Percentiles rank a stretch among this genome's conserved stretches.
phyloP scores from a whole-genome alignment of 2,888 invertebrate genomes.

The Cerceris ruficornis region DNA sequence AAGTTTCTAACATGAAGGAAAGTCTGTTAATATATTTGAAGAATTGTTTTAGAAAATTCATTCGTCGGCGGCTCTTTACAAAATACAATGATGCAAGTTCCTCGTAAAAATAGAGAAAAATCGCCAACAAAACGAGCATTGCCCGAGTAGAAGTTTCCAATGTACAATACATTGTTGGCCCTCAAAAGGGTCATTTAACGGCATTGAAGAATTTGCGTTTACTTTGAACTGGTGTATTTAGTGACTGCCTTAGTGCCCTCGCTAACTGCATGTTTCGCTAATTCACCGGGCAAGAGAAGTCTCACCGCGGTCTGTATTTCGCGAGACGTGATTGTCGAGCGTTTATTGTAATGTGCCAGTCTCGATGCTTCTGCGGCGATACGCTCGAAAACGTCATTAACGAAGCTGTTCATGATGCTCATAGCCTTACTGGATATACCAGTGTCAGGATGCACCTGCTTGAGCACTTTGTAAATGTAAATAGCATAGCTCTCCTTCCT shows the following conservation, averaged over 20 bases:
- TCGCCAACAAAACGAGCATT: neutral
- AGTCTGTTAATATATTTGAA: too few relatives aligned
- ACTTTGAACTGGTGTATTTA: conserved; percentile 82
- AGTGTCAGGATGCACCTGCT: conserved; percentile 83
- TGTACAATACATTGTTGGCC: conserved; percentile 49
- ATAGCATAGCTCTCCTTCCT: conserved; percentile 81
- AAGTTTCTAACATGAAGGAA: too few relatives aligned
- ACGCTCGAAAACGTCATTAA: conserved; percentile 74
- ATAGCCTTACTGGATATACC: conserved; percentile 80
- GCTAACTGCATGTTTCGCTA: conserved; percentile 84
- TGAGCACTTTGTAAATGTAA: conserved; percentile 76
- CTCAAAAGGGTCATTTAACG: conserved; percentile 62
- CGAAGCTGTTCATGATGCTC: conserved; percentile 39
- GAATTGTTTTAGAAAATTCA: too few relatives aligned
- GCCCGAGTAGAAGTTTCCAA: conserved; percentile 1
- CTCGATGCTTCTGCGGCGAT: conserved; percentile 82
- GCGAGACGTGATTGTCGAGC: conserved; percentile 86
- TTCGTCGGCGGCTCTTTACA: too few relatives aligned
- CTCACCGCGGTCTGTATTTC: conserved; percentile 88
- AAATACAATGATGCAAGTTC: too few relatives aligned
- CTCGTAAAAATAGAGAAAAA: too few relatives aligned
- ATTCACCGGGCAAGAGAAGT: conserved; percentile 87
- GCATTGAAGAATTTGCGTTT: conserved; percentile 46
- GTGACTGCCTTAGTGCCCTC: conserved; percentile 87
- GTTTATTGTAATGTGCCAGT: conserved; percentile 85